phyloP scores from a whole-genome alignment of 2,888 invertebrate species.

The Ennomos fuscantarius region DNA sequence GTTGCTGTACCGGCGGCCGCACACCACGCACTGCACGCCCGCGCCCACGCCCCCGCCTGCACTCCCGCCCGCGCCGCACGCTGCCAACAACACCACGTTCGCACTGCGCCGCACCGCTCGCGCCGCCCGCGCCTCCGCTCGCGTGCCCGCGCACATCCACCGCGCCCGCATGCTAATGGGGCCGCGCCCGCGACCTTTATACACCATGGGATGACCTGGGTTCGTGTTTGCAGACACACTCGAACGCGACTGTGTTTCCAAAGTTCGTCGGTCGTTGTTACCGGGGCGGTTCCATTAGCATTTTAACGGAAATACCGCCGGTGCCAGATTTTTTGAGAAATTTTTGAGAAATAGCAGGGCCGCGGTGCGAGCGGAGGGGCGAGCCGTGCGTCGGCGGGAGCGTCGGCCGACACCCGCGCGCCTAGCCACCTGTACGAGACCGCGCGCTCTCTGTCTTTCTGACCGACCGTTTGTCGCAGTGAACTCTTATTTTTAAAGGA shows the following conservation, averaged over 20 bases:
- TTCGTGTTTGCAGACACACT: constrained; percentile 38
- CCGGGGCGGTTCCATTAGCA: constrained; percentile 41
- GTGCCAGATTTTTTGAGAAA: background rate
- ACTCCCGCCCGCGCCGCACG: constrained; percentile 55
- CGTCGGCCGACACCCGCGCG: constrained; percentile 80
- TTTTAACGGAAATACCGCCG: constrained; percentile 36
- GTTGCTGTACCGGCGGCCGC: constrained; percentile 89
- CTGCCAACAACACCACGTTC: constrained; percentile 79
- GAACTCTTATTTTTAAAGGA: constrained; percentile 38
- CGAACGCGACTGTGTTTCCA: constrained; percentile 56
- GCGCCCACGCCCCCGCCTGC: constrained; percentile 49
- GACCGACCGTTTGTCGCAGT: constrained; percentile 39
- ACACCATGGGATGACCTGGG: too few relatives aligned
- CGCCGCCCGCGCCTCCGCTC: constrained; percentile 39
- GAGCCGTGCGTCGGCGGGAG: constrained; percentile 50
- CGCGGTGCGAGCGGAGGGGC: constrained; percentile 44
- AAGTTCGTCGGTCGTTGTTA: constrained; percentile 40
- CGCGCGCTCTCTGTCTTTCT: constrained; percentile 63
- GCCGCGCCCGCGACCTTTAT: constrained; percentile 47
- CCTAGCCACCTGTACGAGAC: constrained; percentile 71
- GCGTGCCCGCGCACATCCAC: constrained; percentile 6
- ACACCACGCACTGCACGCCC: constrained; percentile 86
- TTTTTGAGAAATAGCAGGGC: constrained; percentile 25
- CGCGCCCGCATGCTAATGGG: constrained; percentile 45
- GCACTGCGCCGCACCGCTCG: constrained; percentile 56